Base-by-base conservation (phyloP, 2,797 vertebrate genomes). In the Acanthiza pusilla region DNA sequence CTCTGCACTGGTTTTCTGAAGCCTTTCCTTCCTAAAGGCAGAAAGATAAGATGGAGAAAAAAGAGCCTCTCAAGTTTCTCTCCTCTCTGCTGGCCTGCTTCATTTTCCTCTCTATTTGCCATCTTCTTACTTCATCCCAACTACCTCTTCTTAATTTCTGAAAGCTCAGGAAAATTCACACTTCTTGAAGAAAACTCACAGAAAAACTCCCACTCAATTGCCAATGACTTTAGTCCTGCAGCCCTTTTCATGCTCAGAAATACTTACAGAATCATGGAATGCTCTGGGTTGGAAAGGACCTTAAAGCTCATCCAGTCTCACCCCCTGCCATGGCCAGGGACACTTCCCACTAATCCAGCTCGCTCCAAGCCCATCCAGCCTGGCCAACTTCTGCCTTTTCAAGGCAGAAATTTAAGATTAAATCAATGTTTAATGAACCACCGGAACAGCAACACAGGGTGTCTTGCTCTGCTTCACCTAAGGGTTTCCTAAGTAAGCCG, bases 181-280 rank as follows among this genome's bases (percentile, higher is more conserved):
- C 8, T 58, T 53, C 43, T 50, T 29, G 13, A 16, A 51, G 40
- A 32, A 73, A 90, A 29, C 14, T 7, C 54, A 51, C 27, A 38
- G 34, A 11, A 8, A 32, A 14, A 13, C 74, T 21, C 2, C 9
- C 6, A 1, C 43, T 48, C 2, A 1, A 6, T 16, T 48, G 71
- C 45, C 6, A 12, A 27, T 50, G 7, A 1, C 36, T 70, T 51
- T 3, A 75, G 16, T 8, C 50, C 63, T 9, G 14, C 30, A 22
- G 42, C 12, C 9, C 36, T 75, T 77, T 61, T 6, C 54, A 30
- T 1, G 21, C 32, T 27, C 1, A 25, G 14, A 71, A 92, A 71
- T 2, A 19, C n/a, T 21, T 27, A 27, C 1, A 19, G 58, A 87
- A 65, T 36, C 13, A 14, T 10, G 23, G 13, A 88, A 65, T 17